Evolutionary conservation across 2,797 vertebrate genomes (phyloP), one percentile per base, ranked within the genome.

Genomic region (Dallia pectoralis): DNA sequence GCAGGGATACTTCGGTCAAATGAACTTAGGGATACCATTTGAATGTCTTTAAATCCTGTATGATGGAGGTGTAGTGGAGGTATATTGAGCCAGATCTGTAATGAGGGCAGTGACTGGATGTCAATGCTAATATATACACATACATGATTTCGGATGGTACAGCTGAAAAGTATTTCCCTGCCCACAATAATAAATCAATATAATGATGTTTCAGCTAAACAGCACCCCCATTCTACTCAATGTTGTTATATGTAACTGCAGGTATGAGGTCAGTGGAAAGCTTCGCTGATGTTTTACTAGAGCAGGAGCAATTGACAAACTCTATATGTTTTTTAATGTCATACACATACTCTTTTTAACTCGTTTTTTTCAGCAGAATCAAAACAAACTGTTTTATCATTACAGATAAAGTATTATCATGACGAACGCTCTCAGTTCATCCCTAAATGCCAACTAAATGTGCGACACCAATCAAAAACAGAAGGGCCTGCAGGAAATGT

Each of bases 211-310:
- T 53, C 0, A 74, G 87, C 75, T 44, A 32, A 84, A 89, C 85
- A 88, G 88, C 86, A 86, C 40, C 87, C 83, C 66, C 25, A n/a
- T 14, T 40, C 74, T 22, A 6, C 11, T 22, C 5, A 29, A 76
- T 44, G 69, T 19, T 18, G 32, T 18, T 78, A 22, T 2, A 11
- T 65, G 79, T 14, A 74, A 79, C 71, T 83, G 79, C 83, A 75
- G 12, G 44, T 33, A 71, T 30, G 33, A 61, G 53, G 56, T 71
- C 69, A 62, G n/a, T 71, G 53, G 33, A 29, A 62, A 62, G 7
- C 66, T 67, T 67, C 22, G 48, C 66, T 47, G 14, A 29, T 47
- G 40, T 48, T 67, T 47, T 67, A 25, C 40, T 67, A 15, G 22
- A 67, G 40, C 16, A 1, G n/a, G 3, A 48, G 6, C n/a, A 67